Evolutionary conservation across 30 jellyfish, hydroid and myxozoan genomes (phyloP), one percentile per base, ranked within the genome.

Genomic region (Chrysaora quinquecirrha): DNA sequence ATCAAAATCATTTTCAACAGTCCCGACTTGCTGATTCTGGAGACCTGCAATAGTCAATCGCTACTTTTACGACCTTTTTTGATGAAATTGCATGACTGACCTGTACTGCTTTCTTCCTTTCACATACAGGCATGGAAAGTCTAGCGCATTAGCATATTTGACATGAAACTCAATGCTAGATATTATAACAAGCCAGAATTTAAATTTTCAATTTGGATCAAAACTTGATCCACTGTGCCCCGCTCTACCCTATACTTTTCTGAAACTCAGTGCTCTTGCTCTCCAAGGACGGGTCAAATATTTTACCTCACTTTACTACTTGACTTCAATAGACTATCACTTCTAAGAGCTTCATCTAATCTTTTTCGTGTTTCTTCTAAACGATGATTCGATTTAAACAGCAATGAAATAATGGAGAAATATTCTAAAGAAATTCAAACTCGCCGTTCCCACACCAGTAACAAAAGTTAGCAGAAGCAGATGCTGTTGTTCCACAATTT

Each of bases 401-500:
- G 25, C 12, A 52, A 3, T 52, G 27, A 20, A 52, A 52, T 52
- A 4, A 6, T 9, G 9, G 58, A 43, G 12, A 43, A 43, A 9
- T 43, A 43, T 43, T 43, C 58, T 6, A 43, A 52, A 52, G 25
- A 52, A 52, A 52, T 19, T 19, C 25, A 52, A 12, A 52, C 68
- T 52, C 29, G 19, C 68, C 68, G 68, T 52, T 9, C 19, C 68
- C 68, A 52, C 68, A 52, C 68, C 68, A 52, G 68, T 19, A 52
- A 52, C 68, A 52, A 21, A 52, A 10, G 68, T n/a, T 9, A 52
- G 24, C 68, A n/a, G 68, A 52, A 52, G 9, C 68, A 52, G 68
- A n/a, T 9, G 68, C 68, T 52, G n/a, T 52, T n/a, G 68, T 52
- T 24, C 68, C 68, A 52, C 68, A 52, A 52, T 52, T 52, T 52